These are phyloP conservation scores for Clarias macrocephalus DNA, from an alignment of 2,113 vertebrate genomes.

Conservation along the genomic window DNA sequence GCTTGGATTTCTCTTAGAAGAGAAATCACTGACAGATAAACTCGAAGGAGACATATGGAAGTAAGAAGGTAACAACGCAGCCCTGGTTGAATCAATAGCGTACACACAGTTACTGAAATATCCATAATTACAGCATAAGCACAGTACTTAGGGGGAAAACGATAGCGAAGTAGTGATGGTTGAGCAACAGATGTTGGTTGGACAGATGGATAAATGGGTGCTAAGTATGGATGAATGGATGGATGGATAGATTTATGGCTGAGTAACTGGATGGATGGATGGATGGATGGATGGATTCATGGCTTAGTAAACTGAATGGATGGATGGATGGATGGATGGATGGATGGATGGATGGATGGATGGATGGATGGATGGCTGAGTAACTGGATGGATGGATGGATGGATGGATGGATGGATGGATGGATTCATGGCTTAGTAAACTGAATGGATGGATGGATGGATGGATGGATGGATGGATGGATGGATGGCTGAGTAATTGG, in stretches of 20 bases:
- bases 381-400: too few species aligned
- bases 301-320: background rate
- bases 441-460: background rate
- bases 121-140: background rate
- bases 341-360: background rate
- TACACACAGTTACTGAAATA: background rate
- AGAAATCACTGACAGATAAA: slow-evolving; percentile 7
- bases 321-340: background rate
- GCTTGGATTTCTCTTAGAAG: slow-evolving; percentile 28
- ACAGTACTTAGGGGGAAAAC: background rate
- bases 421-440: background rate
- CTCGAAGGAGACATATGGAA: slow-evolving; percentile 4
- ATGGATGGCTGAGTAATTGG: background rate
- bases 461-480: background rate
- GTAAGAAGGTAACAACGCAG: background rate
- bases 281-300: background rate
- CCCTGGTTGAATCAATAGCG: background rate
- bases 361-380: background rate
- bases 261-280: too few species aligned
- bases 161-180: background rate
- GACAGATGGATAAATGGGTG: too few species aligned
- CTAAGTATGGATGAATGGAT: too few species aligned
- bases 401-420: too few species aligned
- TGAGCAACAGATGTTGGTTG: background rate
- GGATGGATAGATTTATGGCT: too few species aligned